Percentiles rank a stretch among this genome's conserved stretches.
phyloP scores from a whole-genome alignment of 2,113 vertebrate species.

The Aphelocoma coerulescens region DNA sequence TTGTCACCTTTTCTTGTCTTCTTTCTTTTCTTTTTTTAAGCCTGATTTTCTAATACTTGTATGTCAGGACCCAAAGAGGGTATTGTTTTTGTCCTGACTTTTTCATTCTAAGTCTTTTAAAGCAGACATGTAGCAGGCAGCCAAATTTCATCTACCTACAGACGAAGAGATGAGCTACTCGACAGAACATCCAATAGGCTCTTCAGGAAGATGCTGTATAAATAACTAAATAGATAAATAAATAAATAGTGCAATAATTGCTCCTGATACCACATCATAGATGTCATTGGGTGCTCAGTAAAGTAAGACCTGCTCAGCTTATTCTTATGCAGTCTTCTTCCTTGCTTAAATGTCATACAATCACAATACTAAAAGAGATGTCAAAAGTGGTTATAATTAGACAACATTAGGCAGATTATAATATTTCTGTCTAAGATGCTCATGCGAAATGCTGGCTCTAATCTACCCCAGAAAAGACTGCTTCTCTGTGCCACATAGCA shows the following conservation, averaged over 20 bases:
- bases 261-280: background rate
- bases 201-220: background rate
- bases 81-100: background rate
- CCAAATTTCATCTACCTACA: background rate
- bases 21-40: background rate
- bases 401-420: background rate
- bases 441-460: background rate
- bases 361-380: background rate
- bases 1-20: background rate
- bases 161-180: background rate
- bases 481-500: background rate
- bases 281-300: background rate
- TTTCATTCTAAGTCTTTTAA: background rate
- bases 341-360: background rate
- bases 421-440: background rate
- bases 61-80: background rate
- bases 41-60: background rate
- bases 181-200: background rate
- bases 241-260: background rate
- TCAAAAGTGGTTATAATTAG: background rate
- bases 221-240: background rate
- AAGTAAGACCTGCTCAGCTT: background rate
- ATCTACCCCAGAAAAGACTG: background rate
- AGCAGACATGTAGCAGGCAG: fast-evolving
- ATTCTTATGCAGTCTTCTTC: background rate